Conservation (phyloP, 2,888 invertebrate genomes). For the Elgonia sp. region DNA sequence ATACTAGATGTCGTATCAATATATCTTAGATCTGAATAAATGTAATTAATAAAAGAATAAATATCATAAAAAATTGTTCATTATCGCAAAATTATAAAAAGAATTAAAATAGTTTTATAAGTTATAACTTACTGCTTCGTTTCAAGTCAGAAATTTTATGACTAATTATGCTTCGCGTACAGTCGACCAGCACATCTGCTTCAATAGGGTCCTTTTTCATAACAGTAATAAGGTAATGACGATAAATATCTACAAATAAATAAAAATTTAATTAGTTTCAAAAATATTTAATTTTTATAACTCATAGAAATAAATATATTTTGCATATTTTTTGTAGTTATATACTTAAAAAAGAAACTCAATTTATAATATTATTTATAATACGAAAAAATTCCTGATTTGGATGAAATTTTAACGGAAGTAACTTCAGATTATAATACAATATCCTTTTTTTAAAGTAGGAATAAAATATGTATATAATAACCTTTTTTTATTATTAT, state of each 20-base stretch:
- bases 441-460: background rate
- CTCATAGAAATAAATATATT: background rate
- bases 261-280: background rate
- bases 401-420: constrained; percentile 13
- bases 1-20: no score
- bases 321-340: background rate
- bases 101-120: background rate
- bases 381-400: background rate
- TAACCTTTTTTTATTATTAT: constrained; percentile 70
- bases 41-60: no score
- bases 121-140: constrained; percentile 44
- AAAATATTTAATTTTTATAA: background rate
- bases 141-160: constrained; percentile 61
- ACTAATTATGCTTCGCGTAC: constrained; percentile 56
- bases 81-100: background rate
- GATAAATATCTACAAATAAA: constrained; percentile 64
- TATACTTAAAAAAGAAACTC: constrained; percentile 41
- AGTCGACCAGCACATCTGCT: constrained; percentile 46
- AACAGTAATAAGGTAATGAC: constrained; percentile 60
- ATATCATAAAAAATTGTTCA: background rate
- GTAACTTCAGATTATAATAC: constrained; percentile 39
- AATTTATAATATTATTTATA: constrained; percentile 2
- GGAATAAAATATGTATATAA: constrained; percentile 5
- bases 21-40: no score
- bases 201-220: constrained; percentile 62